phyloP scores from a whole-genome alignment of 2,888 invertebrate genomes.

The Plebejus melissa region DNA sequence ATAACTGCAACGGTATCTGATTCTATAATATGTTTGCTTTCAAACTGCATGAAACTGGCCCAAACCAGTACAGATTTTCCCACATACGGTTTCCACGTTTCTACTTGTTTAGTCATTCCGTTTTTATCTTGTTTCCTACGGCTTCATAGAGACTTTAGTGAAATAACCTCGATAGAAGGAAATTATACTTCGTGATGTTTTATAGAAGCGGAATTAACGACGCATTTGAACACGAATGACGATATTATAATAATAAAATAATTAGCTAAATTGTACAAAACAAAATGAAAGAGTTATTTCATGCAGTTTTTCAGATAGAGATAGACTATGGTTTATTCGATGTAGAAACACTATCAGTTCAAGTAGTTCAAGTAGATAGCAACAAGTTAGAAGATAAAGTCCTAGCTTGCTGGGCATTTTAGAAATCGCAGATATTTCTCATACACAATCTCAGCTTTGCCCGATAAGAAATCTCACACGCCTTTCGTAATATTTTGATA shows the following conservation, averaged over 20 bases:
- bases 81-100: constrained; percentile 14
- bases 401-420: no score
- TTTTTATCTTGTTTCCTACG: constrained; percentile 18
- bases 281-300: no score
- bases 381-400: no score
- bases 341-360: no score
- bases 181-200: no score
- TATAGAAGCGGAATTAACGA: no score
- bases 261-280: no score
- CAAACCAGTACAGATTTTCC: constrained; percentile 2
- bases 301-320: no score
- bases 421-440: not conserved
- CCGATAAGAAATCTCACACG: not conserved
- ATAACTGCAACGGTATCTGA: not conserved
- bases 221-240: no score
- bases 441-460: not conserved
- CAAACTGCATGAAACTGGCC: not conserved
- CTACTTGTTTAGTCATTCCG: constrained; percentile 6
- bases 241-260: no score
- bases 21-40: not conserved
- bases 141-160: not conserved
- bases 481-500: constrained; percentile 2
- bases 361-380: no score
- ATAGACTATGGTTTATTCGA: no score
- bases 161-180: not conserved